These are phyloP conservation scores for Molanna angustata DNA, from an alignment of 2,888 invertebrate species.

Conservation along the genomic window DNA sequence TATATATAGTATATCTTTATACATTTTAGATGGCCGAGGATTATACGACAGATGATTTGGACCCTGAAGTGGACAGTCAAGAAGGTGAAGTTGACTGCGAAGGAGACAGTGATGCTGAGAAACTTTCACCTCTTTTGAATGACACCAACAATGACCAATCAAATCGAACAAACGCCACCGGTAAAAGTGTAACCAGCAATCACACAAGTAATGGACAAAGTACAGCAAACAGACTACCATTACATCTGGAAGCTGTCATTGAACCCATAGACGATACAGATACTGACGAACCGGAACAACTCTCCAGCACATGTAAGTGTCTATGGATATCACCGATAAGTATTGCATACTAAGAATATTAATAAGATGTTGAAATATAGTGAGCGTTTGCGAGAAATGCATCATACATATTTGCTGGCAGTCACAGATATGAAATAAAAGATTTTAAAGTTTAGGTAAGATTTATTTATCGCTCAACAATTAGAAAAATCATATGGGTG, in stretches of 20 bases:
- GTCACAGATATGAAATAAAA: too few relatives aligned
- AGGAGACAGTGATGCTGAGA: conserved; percentile 81
- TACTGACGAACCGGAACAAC: conserved; percentile 50
- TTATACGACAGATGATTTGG: conserved; percentile 30
- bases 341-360: too few relatives aligned
- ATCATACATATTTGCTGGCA: too few relatives aligned
- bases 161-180: conserved; percentile 15
- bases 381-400: too few relatives aligned
- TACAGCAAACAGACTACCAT: conserved; percentile 35
- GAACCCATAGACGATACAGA: conserved; percentile 64
- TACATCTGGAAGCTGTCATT: conserved; percentile 50
- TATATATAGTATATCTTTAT: neutral
- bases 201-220: conserved; percentile 19
- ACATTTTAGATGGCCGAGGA: conserved; percentile 16
- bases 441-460: too few relatives aligned
- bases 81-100: conserved; percentile 49
- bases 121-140: conserved; percentile 70
- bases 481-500: too few relatives aligned
- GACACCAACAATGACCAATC: conserved; percentile 32
- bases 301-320: conserved; percentile 43
- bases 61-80: conserved; percentile 28
- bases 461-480: too few relatives aligned
- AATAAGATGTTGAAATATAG: too few relatives aligned
- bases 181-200: conserved; percentile 21
- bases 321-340: too few relatives aligned